Evolutionary conservation across 2,797 vertebrate genomes (phyloP), one percentile per base, ranked within the genome.

Genomic region (Thaleichthys pacificus): DNA sequence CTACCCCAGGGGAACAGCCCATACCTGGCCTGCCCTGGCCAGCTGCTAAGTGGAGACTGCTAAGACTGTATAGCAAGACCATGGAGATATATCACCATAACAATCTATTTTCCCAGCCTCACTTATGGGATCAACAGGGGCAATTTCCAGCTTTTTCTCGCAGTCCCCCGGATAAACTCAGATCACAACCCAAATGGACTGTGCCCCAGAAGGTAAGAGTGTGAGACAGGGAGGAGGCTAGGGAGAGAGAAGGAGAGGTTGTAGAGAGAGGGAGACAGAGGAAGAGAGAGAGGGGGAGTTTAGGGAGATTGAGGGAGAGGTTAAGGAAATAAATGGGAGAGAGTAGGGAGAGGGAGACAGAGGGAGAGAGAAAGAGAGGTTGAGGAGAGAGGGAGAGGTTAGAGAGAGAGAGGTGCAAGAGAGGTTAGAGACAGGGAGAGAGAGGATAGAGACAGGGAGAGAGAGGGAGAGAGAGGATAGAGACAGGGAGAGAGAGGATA

Each of bases 91-190:
- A 84, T 85, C 76, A 77, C 79, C 79, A 71, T 61, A 72, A 76
- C 82, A 80, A 83, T 89, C 85, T 82, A 69, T 86, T 89, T 89
- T 87, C 72, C 68, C 66, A 75, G 72, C 72, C 77, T 80, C 82
- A 84, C 85, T 90, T 83, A 80, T 72, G 76, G 80, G 78, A 86
- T 74, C 85, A 82, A 77, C 84, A 80, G 64, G 80, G 80, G 81
- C 85, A 89, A 85, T 87, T 89, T 85, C 84, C 77, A 80, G 72
- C 83, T 83, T 75, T 73, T 74, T 49, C n/a, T 30, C 67, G 22
- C 5, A 60, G 80, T 86, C 75, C 51, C 63, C 63, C 63, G 0
- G 2, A 61, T 70, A 76, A 75, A 68, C 58, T 69, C 71, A 75
- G 71, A 70, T 62, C n/a, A 67, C n/a, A 67, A 74, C 70, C 76